Conservation (phyloP, 1,140 invertebrate species). For the Megathymus violae region DNA sequence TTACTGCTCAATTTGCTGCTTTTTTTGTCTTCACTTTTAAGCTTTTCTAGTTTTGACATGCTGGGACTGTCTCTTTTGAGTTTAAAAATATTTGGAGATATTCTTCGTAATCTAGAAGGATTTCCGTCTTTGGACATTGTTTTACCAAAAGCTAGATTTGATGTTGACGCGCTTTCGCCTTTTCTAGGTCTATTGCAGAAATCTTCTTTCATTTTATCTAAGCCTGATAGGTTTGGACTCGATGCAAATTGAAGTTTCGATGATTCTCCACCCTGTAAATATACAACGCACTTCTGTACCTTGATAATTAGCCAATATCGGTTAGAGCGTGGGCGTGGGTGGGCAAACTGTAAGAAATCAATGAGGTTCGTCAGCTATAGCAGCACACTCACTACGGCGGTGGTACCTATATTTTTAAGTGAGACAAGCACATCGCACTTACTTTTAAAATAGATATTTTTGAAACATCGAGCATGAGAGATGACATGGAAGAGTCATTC, state of each 20-base stretch:
- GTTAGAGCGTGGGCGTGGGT: too few relatives aligned
- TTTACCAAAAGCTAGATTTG: conserved; percentile 49
- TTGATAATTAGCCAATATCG: too few relatives aligned
- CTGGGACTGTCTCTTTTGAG: conserved; percentile 48
- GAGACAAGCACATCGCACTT: too few relatives aligned
- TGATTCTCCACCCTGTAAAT: conserved; percentile 56
- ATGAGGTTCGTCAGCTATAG: too few relatives aligned
- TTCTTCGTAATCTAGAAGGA: conserved; percentile 49
- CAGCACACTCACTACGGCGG: too few relatives aligned
- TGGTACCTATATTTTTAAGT: too few relatives aligned
- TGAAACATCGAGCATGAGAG: conserved; percentile 65
- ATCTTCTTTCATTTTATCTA: conserved; percentile 50
- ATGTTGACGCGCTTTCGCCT: conserved; percentile 65
- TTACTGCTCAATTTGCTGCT: conserved; percentile 63
- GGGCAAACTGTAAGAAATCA: too few relatives aligned
- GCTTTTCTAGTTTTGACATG: conserved; percentile 46
- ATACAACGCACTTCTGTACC: too few relatives aligned
- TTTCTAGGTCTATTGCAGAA: conserved; percentile 52
- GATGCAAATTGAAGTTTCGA: conserved; percentile 67
- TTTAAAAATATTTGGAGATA: conserved; percentile 68
- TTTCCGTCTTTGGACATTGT: conserved; percentile 49
- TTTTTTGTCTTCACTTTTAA: conserved; percentile 48
- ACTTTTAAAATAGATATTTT: conserved; percentile 76
- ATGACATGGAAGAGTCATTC: conserved; percentile 64
- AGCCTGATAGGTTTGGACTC: conserved; percentile 64